Percentiles rank a stretch among this genome's conserved stretches.
These are phyloP conservation scores for Pogonophryne albipinna DNA, from an alignment of 2,797 vertebrate species.

Conservation along the genomic window DNA sequence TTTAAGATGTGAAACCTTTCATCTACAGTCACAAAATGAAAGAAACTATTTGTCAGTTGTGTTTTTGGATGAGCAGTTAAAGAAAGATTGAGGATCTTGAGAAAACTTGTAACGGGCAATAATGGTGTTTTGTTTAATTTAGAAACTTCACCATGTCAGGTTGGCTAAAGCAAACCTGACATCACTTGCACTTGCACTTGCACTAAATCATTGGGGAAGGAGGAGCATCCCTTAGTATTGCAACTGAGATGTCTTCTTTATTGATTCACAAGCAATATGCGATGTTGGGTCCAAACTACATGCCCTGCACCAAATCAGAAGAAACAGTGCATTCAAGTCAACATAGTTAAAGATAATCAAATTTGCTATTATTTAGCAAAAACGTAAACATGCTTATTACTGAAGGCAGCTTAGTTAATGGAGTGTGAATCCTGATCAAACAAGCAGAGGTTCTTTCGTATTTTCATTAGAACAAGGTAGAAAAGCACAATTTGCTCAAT, in stretches of 20 bases:
- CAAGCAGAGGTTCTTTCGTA: slow-evolving; percentile 72
- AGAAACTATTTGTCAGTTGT: background rate
- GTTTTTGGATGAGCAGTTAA: slow-evolving; percentile 42
- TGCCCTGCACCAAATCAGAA: slow-evolving; percentile 45
- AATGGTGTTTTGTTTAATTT: slow-evolving; percentile 32
- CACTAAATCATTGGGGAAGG: slow-evolving; percentile 68
- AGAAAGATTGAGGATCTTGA: slow-evolving; percentile 27
- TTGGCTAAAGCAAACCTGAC: slow-evolving; percentile 68
- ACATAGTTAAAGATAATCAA: slow-evolving; percentile 59
- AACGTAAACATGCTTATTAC: slow-evolving; percentile 37
- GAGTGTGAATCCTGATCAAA: slow-evolving; percentile 49
- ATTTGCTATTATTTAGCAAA: slow-evolving; percentile 40
- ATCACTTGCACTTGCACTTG: slow-evolving; percentile 81
- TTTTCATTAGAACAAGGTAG: slow-evolving; percentile 77
- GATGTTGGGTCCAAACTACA: slow-evolving; percentile 66
- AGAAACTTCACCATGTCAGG: slow-evolving; percentile 44
- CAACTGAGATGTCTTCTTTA: slow-evolving; percentile 61
- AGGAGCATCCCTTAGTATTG: slow-evolving; percentile 41
- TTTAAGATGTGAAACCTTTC: slow-evolving; percentile 9
- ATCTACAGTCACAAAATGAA: background rate
- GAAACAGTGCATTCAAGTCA: slow-evolving; percentile 31
- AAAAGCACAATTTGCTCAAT: slow-evolving; percentile 83
- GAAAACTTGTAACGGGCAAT: slow-evolving; percentile 36
- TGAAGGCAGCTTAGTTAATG: slow-evolving; percentile 29
- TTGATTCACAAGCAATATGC: slow-evolving; percentile 81